These are phyloP conservation scores for Psilopogon haemacephalus DNA, from an alignment of 2,113 vertebrate genomes.

Conservation along the genomic window DNA sequence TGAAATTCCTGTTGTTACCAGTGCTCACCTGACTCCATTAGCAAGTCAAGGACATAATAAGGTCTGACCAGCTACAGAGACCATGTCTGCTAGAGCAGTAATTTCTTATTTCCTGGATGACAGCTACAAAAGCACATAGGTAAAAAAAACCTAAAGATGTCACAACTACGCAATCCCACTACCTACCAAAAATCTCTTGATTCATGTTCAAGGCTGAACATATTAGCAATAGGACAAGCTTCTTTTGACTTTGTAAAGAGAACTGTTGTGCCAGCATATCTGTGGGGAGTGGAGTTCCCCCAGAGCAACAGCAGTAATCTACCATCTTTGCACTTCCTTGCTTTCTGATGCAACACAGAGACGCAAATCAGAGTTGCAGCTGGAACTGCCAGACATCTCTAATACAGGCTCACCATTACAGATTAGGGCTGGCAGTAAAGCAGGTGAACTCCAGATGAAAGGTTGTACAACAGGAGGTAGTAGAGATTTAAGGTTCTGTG, in stretches of 20 bases:
- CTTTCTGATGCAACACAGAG: not conserved
- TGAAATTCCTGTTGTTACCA: not conserved
- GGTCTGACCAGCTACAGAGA: not conserved
- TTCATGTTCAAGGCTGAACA: not conserved
- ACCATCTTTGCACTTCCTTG: not conserved
- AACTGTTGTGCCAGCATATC: not conserved
- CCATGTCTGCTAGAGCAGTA: not conserved
- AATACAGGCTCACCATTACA: not conserved
- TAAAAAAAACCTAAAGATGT: not conserved
- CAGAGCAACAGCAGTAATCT: not conserved
- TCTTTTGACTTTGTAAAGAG: not conserved
- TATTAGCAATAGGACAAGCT: not conserved
- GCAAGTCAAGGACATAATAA: not conserved
- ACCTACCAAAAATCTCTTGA: not conserved
- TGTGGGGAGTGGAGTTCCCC: not conserved
- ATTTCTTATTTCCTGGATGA: not conserved
- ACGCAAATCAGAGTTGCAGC: not conserved
- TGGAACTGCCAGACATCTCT: not conserved
- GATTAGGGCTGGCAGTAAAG: not conserved
- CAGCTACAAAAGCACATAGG: not conserved
- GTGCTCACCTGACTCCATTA: not conserved
- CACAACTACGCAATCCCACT: not conserved
- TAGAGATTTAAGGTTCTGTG: not conserved
- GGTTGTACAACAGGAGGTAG: not conserved
- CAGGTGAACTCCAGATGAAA: not conserved